phyloP scores from a whole-genome alignment of 2,797 vertebrate species.

The Acanthurus leucopareius region DNA sequence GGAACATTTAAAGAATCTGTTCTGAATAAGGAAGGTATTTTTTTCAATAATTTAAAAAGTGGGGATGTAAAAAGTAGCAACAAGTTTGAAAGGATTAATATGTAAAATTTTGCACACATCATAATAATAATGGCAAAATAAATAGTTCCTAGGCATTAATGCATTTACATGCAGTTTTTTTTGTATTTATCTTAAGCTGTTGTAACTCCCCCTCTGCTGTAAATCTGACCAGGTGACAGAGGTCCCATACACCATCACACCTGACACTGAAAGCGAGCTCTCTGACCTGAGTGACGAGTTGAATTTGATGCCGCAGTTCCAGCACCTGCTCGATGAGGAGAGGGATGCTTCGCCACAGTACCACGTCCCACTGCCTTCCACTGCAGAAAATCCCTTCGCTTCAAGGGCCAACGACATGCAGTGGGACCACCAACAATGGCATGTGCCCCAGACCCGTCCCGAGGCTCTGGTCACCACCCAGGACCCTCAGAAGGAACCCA shows the following conservation, averaged over 20 bases:
- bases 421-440: constrained; percentile 33
- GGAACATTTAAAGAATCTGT: no score
- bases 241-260: not conserved
- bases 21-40: no score
- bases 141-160: not conserved
- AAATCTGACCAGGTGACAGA: constrained; percentile 56
- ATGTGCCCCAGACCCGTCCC: not conserved
- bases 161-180: not conserved
- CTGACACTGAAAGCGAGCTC: constrained; percentile 45
- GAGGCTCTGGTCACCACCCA: not conserved
- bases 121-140: not conserved
- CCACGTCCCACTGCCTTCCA: not conserved
- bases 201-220: not conserved
- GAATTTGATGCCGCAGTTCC: constrained; percentile 28
- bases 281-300: constrained; percentile 56
- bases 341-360: not conserved
- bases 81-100: no score
- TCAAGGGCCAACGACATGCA: constrained; percentile 8
- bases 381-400: constrained; percentile 29
- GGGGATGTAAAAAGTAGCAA: no score
- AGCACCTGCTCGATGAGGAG: constrained; percentile 37
- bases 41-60: no score
- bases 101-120: not conserved
- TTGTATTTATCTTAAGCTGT: constrained; percentile 10
- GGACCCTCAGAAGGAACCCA: constrained; percentile 18